These are phyloP conservation scores for Pteropus rufus DNA, from an alignment of 2,797 vertebrate genomes.

Conservation along the genomic window DNA sequence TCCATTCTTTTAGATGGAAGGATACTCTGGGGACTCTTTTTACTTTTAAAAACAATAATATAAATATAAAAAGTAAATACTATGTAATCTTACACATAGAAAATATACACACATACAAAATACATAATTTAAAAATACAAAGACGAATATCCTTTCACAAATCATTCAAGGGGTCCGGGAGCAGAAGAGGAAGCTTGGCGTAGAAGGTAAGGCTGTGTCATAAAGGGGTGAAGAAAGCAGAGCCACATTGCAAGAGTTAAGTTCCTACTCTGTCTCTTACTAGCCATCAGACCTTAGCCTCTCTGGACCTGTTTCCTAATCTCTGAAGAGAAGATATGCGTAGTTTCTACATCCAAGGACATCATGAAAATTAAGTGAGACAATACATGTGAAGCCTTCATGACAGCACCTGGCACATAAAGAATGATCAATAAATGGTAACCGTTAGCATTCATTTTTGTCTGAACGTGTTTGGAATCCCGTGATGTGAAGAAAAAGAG, in stretches of 20 bases:
- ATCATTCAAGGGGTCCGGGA: not conserved
- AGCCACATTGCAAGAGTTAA: not conserved
- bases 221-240: not conserved
- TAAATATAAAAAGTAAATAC: not conserved
- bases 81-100: not conserved
- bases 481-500: not conserved
- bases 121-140: not conserved
- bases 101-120: not conserved
- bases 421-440: not conserved
- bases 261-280: not conserved
- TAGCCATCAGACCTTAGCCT: not conserved
- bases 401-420: not conserved
- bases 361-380: not conserved
- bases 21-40: not conserved
- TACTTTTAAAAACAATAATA: not conserved
- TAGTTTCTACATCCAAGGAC: not conserved
- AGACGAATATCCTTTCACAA: not conserved
- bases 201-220: not conserved
- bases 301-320: not conserved
- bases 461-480: not conserved
- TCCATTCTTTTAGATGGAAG: not conserved
- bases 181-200: not conserved
- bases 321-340: not conserved
- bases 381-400: fast-evolving
- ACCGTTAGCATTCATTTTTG: not conserved